Evolutionary conservation across 2,113 vertebrate genomes (phyloP).

Genomic region (Anguilla rostrata): DNA sequence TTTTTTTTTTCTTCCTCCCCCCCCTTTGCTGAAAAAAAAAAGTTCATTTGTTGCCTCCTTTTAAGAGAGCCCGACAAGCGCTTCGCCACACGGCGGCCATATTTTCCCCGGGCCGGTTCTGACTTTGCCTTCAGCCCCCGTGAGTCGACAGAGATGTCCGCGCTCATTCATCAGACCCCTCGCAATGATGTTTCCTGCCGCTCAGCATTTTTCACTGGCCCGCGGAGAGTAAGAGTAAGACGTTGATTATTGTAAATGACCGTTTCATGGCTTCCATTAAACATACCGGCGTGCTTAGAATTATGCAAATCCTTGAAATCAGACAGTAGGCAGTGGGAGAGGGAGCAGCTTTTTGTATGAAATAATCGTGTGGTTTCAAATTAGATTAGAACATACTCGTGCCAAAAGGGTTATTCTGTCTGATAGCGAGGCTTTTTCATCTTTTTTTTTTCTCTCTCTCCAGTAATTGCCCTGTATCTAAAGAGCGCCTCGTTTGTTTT

Average conservation of each 20-base stretch:
- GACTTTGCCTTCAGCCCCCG: slow-evolving; percentile 14
- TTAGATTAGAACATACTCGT: neutral
- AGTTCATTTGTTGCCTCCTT: slow-evolving; percentile 28
- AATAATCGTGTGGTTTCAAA: neutral
- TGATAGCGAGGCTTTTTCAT: neutral
- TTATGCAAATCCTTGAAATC: neutral
- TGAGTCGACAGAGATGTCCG: slow-evolving; percentile 35
- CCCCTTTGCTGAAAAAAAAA: neutral
- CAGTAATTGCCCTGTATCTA: neutral
- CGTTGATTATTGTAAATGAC: slow-evolving; percentile 37
- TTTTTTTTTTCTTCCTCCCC: neutral
- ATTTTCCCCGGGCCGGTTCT: slow-evolving; percentile 31
- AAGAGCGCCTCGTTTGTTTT: neutral
- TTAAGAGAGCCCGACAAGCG: slow-evolving; percentile 18
- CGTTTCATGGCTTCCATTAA: neutral
- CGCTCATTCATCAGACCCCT: slow-evolving; percentile 20
- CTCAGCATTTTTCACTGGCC: slow-evolving; percentile 19
- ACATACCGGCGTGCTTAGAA: neutral
- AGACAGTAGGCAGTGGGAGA: neutral
- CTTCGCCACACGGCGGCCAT: neutral
- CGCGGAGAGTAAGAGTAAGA: slow-evolving; percentile 3
- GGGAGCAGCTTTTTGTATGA: neutral
- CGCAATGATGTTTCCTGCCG: neutral
- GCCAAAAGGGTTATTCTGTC: neutral
- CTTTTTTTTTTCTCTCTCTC: neutral